Base-by-base conservation (phyloP, 2,797 vertebrate species). In the Cetoscarus ocellatus region DNA sequence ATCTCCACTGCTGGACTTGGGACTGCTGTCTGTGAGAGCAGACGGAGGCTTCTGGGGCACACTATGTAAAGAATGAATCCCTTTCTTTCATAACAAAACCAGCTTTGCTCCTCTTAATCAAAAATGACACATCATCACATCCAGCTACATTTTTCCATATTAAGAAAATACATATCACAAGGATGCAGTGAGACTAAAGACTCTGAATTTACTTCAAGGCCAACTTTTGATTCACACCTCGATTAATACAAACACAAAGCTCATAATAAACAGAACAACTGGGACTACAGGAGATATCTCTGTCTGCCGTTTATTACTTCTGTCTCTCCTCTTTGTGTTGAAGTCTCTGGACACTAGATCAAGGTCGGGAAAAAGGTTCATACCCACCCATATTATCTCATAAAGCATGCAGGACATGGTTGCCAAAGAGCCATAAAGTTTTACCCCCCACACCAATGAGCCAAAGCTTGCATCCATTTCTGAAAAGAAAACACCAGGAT, bases 401-500 rank as follows among this genome's bases (percentile, higher is more conserved):
- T 73, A 75, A 86, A 80, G 73, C 55, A 80, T 53, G 71, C 51
- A 71, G 73, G 61, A 75, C 65, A 43, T 18, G 57, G 79, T 75
- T 35, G 36, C 77, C 67, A 75, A 82, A 75, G 79, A 76, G 73
- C 78, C 59, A 38, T 80, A 82, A 82, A 84, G 60, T 64, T 79
- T 82, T 62, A 70, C 75, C 79, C 27, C 84, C 85, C 67, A 74
- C 67, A 15, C 52, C 39, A 54, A 38, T 53, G 61, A 82, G 61
- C 58, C 60, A 50, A 42, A 63, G 15, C 39, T 70, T 47, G 58
- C 54, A 40, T 42, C 39, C 42, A 3, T 83, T 75, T 51, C 67
- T 58, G 47, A 74, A 82, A 84, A 61, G 77, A 87, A 77, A 78
- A 88, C 82, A 87, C 62, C 67, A 42, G 65, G 55, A 58, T 55